Evolutionary conservation across 2,113 vertebrate genomes (phyloP), one percentile per base, ranked within the genome.

Genomic region (Xiphophorus couchianus): DNA sequence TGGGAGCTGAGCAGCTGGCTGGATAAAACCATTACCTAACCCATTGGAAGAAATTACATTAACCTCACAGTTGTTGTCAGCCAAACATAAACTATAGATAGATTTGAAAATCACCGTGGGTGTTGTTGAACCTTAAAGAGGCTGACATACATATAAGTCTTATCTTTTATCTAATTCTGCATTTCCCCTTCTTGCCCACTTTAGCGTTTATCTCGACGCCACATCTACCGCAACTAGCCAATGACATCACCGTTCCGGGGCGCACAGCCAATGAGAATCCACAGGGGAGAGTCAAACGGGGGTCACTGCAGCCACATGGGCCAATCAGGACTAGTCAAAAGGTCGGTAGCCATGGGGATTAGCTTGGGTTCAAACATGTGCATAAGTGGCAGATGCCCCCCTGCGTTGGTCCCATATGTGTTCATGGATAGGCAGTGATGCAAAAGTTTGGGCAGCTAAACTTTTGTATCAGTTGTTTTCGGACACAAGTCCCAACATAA

Each of bases 291-390:
- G 87, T 91, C 89, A 86, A 81, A 88, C 73, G 74, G 14, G 74
- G 91, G 92, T 92, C 90, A 90, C 27, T 4, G 66, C 76, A 73
- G 68, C 77, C 68, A 80, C 33, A n/a, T 62, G 35, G 71, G 76
- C 85, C 87, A 85, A 87, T 88, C 66, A 64, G 78, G 44, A 25
- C 9, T 6, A 72, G 78, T 66, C 64, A 69, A 78, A 85, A 73
- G 77, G 69, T 84, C 75, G 9, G 90, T 93, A 90, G 89, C 89
- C 86, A 87, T 93, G 82, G 90, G 72, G 74, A 88, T 83, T 78
- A 87, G 83, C 77, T 69, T 70, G 83, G 77, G 78, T 86, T 90
- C 89, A 87, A 91, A 75, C 78, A 66, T 19, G 30, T 78, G 77
- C 64, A 62, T 78, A 74, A 73, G 83, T 81, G 74, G 74, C 82